phyloP scores from a whole-genome alignment of 64 coral and sea anemone genomes.

The Porites lutea region DNA sequence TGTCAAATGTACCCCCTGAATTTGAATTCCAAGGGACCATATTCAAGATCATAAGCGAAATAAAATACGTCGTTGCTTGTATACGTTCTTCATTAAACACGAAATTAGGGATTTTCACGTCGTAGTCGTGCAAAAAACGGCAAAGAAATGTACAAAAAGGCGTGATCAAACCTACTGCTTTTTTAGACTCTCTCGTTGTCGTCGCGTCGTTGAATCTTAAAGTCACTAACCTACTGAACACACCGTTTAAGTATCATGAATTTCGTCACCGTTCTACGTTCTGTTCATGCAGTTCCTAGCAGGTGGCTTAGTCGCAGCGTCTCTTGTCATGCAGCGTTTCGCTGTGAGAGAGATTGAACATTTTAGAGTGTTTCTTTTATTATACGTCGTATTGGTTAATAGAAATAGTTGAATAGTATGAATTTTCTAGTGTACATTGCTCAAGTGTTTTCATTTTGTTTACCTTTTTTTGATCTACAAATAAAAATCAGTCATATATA shows the following conservation, averaged over 20 bases:
- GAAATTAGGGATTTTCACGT: too few species aligned
- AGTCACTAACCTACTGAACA: background rate
- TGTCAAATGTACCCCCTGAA: too few species aligned
- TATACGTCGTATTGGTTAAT: background rate
- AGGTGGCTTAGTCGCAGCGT: background rate
- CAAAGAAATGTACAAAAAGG: too few species aligned
- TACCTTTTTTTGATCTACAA: background rate
- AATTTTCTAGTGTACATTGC: background rate
- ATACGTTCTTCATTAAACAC: too few species aligned
- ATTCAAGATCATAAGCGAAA: too few species aligned
- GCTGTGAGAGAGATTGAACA: background rate
- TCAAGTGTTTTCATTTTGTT: background rate
- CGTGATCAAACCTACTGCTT: too few species aligned
- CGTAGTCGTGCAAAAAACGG: too few species aligned
- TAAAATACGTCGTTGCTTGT: too few species aligned
- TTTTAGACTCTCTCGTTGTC: too few species aligned
- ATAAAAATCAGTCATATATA: background rate
- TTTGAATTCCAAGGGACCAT: too few species aligned
- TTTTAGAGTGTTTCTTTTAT: background rate
- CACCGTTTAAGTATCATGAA: background rate
- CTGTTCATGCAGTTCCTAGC: background rate
- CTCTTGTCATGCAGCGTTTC: slow-evolving; percentile 11
- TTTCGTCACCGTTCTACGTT: background rate
- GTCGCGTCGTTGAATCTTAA: background rate
- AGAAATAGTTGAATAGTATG: background rate